These are phyloP conservation scores for Thysanoteuthis rhombus DNA, from an alignment of 2,888 invertebrate genomes.

Conservation along the genomic window DNA sequence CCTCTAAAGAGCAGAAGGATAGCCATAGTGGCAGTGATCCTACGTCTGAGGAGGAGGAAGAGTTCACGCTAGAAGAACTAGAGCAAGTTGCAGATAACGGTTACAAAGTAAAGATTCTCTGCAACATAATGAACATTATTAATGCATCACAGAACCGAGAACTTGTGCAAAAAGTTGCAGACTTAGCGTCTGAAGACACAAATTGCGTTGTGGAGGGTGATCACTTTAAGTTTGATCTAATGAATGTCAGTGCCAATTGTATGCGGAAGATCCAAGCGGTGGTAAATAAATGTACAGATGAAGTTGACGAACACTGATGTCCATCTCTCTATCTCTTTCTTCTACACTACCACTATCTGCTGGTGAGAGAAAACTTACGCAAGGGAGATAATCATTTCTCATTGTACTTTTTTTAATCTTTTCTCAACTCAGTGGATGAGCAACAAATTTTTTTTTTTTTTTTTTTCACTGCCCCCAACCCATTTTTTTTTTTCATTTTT, in stretches of 20 bases:
- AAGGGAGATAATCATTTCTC: background rate
- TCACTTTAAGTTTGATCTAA: background rate
- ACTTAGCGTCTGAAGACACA: background rate
- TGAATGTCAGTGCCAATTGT: slow-evolving; percentile 1
- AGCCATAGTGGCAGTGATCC: background rate
- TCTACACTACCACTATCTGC: too few relatives aligned
- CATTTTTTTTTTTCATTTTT: too few relatives aligned
- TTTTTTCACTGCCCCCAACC: background rate
- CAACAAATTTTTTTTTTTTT: background rate
- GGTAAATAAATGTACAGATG: background rate
- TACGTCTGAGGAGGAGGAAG: background rate
- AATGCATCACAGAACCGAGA: background rate
- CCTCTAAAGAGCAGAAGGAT: background rate
- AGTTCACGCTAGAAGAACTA: background rate
- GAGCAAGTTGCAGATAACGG: background rate
- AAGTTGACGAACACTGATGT: background rate
- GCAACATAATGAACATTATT: background rate
- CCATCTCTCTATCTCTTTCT: background rate
- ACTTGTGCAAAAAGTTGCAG: background rate
- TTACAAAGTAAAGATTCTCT: background rate
- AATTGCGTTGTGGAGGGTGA: slow-evolving; percentile 12
- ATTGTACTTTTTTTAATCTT: too few relatives aligned
- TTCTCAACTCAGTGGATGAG: too few relatives aligned
- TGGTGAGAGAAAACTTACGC: background rate
- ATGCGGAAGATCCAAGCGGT: slow-evolving; percentile 1